Base-by-base conservation (phyloP, 2,113 vertebrate genomes). In the Upupa epops region DNA sequence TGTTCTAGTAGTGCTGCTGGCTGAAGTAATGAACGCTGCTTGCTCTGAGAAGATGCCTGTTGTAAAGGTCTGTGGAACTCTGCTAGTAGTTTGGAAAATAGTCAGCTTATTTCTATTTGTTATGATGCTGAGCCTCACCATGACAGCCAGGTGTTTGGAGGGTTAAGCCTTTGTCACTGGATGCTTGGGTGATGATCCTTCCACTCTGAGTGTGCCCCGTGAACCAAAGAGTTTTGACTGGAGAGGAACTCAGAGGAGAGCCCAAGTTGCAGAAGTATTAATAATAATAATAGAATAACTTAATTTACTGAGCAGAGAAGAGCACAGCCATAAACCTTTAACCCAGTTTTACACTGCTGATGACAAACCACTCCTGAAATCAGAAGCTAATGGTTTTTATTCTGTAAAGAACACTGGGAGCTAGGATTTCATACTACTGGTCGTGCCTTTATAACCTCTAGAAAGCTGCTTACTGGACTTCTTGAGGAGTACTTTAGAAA, bases 341-440 rank as follows among this genome's bases (percentile, higher is more conserved):
- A 97, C 95, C 94, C 90, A 63, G 80, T 93, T 97, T 97, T 96
- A 93, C 96, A 86, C 93, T 97, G 91, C 96, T 97, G 87, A 96
- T 83, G 69, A 92, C 70, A 70, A 95, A 92, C 93, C 66, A 69
- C 87, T 96, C 86, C 94, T 97, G 77, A 98, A 98, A 98, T 98
- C 73, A 97, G 97, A 98, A 98, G 87, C 98, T 98, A 98, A 98
- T 98, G 97, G n/a, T n/a, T 98, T 97, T 97, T 96, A 26, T 95
- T 96, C 94, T 96, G 88, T 92, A 88, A 95, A 94, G 95, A 94
- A 70, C 96, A 96, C 81, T 97, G 83, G 79, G 93, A 97, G 89
- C 94, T 96, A 93, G 88, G 95, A 90, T 97, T 95, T 97, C 83
- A 71, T 93, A 71, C 97, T 97, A 92, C 89, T 98, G 91, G 72